Conservation (phyloP, 2,888 invertebrate genomes). For the Melanostoma scalare region DNA sequence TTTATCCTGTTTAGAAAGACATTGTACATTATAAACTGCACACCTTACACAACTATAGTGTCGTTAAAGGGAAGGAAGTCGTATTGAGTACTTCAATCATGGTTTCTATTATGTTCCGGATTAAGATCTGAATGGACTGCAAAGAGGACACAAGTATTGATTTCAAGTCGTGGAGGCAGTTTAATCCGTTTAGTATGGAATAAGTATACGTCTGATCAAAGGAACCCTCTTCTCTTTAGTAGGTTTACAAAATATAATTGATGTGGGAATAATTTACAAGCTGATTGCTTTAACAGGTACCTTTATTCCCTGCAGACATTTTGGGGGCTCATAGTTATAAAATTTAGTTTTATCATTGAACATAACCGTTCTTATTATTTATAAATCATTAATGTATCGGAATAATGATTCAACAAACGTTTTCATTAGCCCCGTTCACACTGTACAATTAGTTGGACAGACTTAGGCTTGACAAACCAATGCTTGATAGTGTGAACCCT, state of each 20-base stretch:
- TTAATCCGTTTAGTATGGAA: constrained; percentile 34
- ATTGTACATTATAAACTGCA: background rate
- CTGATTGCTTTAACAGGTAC: too few species aligned
- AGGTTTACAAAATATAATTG: background rate
- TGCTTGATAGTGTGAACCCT: too few species aligned
- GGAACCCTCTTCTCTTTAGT: background rate
- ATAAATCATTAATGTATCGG: too few species aligned
- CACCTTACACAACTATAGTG: background rate
- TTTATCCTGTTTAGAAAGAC: constrained; percentile 24
- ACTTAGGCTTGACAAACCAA: too few species aligned
- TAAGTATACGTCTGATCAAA: background rate
- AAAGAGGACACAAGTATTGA: constrained; percentile 38
- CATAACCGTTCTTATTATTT: too few species aligned
- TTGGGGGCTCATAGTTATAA: too few species aligned
- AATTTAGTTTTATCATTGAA: too few species aligned
- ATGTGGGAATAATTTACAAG: constrained; percentile 4
- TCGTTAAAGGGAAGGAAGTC: constrained; percentile 23
- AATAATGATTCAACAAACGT: too few species aligned
- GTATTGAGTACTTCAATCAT: constrained; percentile 5
- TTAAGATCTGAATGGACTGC: constrained; percentile 31
- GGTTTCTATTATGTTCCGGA: constrained; percentile 6
- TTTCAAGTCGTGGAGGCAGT: constrained; percentile 26
- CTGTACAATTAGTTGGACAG: too few species aligned
- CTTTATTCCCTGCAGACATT: too few species aligned
- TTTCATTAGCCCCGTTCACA: too few species aligned